Evolutionary conservation across 1,140 invertebrate genomes (phyloP), one percentile per base, ranked within the genome.

Genomic region (Ganaspis sp.): DNA sequence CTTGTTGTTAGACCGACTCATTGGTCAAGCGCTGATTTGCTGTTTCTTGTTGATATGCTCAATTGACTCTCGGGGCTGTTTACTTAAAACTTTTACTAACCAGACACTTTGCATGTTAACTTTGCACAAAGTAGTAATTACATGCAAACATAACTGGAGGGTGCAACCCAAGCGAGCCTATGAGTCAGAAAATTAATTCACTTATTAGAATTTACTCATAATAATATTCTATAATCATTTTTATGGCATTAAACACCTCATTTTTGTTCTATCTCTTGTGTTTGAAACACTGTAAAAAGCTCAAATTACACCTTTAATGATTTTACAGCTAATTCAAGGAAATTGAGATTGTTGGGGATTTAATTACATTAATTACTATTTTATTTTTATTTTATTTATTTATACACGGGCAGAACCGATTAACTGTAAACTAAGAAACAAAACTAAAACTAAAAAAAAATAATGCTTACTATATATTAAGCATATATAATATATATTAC

Each of bases 141-240:
- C n/a, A 12, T 64, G 26, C n/a, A 29, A 26, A 64, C 12, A 64
- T 29, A 64, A 64, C 26, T 26, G 58, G 23, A 26, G 58, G 23
- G 58, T 29, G 23, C 23, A 15, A 29, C 9, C 9, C 9, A 15
- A 45, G 42, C 45, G 45, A 49, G 17, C 9, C 11, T 64, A 15
- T 64, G 58, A 64, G 23, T 64, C 58, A 64, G 23, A 26, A 21
- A 64, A 64, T 64, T 29, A 64, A 64, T 64, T 64, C 15, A 64
- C 58, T 15, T 64, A 49, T 49, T 49, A 49, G 15, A 49, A n/a
- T 49, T n/a, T 49, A 17, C 8, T 8, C 4, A 49, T 49, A 45
- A 34, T 45, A 49, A 69, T 4, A 17, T 76, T 72, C 38, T 21
- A 15, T 12, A 23, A 5, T 15, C 37, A 9, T 40, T 29, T 1